Evolutionary conservation across 2,888 invertebrate genomes (phyloP), one percentile per base, ranked within the genome.

Genomic region (Ophion ellenae): DNA sequence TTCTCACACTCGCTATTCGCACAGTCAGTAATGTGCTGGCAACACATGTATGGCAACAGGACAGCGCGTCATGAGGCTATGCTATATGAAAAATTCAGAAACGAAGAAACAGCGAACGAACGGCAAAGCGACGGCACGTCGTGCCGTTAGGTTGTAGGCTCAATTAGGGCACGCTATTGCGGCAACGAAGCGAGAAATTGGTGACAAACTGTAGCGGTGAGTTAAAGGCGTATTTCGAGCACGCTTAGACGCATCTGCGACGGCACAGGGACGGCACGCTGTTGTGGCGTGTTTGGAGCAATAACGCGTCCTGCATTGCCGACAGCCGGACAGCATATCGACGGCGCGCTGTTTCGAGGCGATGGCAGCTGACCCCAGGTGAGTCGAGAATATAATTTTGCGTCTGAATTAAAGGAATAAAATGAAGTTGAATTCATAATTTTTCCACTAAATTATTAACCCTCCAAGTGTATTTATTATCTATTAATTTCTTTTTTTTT

Each of bases 201-300:
- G 17, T 70, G 53, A 53, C 47, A 53, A 4, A 53, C 67, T 45
- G 67, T 67, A 67, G 67, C 9, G 40, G 67, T 6, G 20, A 10
- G 0, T n/a, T 67, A n/a, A 70, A 53, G 53, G 28, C 70, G 70
- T 70, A 47, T 53, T 24, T 70, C 70, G 17, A n/a, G 66, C n/a
- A 32, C 6, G 6, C 36, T n/a, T n/a, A 3, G 7, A n/a, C n/a
- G 66, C 32, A 28, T 53, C 24, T 70, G 20, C 45, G 47, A 69
- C 45, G 47, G 40, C 20, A 40, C 20, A 45, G 20, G 40, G 45
- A 69, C 24, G 40, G 40, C 40, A 45, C 40, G 69, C 10, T 45
- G 45, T 40, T 45, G 45, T 53, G 24, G 47, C 70, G 47, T 70
- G 11, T 70, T 53, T 45, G 28, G 47, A 53, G 70, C 47, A 10